phyloP scores from a whole-genome alignment of 2,113 vertebrate species.

The Neodontobutis hainanensis region DNA sequence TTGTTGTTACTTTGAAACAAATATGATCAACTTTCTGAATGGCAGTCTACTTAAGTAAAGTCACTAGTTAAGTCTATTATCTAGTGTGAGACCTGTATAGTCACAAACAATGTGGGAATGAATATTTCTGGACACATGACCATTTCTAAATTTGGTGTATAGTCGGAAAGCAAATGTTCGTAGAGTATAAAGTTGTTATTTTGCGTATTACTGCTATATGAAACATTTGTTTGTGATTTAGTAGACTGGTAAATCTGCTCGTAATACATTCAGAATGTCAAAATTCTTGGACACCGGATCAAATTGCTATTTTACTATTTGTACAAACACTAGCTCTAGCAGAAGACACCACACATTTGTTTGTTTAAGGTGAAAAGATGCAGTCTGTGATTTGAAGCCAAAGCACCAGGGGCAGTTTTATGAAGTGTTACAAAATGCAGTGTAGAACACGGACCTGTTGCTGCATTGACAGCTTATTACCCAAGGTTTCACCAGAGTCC shows the following conservation, averaged over 20 bases:
- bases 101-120: no score
- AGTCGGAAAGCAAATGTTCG: no score
- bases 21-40: constrained; percentile 10
- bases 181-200: no score
- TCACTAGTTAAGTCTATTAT: no score
- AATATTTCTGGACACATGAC: no score
- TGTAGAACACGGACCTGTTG: not conserved
- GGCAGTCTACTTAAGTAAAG: constrained; percentile 5
- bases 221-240: no score
- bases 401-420: constrained; percentile 48
- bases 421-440: constrained; percentile 47
- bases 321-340: constrained; percentile 42
- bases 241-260: not conserved
- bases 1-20: constrained; percentile 27
- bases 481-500: constrained; percentile 6
- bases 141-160: no score
- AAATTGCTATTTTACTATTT: constrained; percentile 47
- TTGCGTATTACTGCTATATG: no score
- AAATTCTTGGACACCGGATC: constrained; percentile 26
- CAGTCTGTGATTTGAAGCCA: constrained; percentile 49
- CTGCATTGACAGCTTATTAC: constrained; percentile 34
- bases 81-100: no score
- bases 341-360: constrained; percentile 36
- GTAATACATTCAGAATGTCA: constrained; percentile 1
- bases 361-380: constrained; percentile 53